These are phyloP conservation scores for Scleropages formosus DNA, from an alignment of 2,797 vertebrate species.

Conservation along the genomic window DNA sequence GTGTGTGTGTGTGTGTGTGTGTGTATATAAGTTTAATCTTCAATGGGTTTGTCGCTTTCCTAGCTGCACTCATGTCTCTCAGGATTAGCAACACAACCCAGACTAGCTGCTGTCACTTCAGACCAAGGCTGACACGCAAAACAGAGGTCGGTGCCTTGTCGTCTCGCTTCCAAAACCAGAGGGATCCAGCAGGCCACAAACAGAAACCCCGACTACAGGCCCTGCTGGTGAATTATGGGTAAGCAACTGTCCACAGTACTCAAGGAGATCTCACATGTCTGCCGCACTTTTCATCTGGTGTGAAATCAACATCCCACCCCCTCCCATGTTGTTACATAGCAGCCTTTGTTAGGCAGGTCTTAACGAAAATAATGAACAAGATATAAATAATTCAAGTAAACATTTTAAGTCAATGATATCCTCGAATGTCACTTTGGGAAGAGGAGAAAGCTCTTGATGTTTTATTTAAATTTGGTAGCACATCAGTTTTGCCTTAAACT, in stretches of 20 bases:
- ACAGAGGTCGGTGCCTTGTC: conserved; percentile 44
- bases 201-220: conserved; percentile 1
- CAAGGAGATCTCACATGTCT: background rate
- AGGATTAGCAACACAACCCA: conserved; percentile 24
- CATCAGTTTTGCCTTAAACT: background rate
- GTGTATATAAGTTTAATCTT: background rate
- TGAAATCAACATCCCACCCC: background rate
- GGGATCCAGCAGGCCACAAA: conserved; percentile 30
- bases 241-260: background rate
- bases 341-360: background rate
- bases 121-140: conserved; percentile 40
- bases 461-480: background rate
- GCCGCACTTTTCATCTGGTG: background rate
- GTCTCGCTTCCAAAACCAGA: conserved; percentile 50
- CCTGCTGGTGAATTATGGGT: background rate
- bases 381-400: background rate
- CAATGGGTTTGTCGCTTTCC: conserved; percentile 6
- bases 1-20: background rate
- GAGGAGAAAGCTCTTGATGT: background rate
- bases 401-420: too few relatives aligned
- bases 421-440: background rate
- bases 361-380: background rate
- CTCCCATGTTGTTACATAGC: background rate
- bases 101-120: conserved; percentile 43
- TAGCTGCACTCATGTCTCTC: conserved; percentile 31